Base-by-base conservation (phyloP, 2,888 invertebrate species). In the Hypolimnas misippus region DNA sequence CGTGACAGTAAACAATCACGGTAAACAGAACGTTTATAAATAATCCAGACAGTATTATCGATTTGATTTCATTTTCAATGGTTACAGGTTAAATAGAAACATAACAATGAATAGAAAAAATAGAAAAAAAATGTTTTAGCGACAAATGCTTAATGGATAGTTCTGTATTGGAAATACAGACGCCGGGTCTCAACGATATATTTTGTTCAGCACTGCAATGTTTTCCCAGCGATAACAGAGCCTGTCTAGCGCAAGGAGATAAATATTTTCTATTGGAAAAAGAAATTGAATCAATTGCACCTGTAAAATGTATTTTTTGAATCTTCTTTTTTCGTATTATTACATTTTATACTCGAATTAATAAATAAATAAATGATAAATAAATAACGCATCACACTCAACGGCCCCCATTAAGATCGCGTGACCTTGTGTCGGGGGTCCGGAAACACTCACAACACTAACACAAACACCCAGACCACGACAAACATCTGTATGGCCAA, bases 141-240 rank as follows among this genome's bases (percentile, higher is more conserved):
- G 10, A 14, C 40, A 21, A 52, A 51, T 40, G 19, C 14, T 51
- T 44, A 42, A 16, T 7, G 16, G 52, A 53, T 35, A 59, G 33
- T 59, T 35, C n/a, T 38, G 31, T 55, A 56, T 10, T 55, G 40
- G 40, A 51, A 50, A 42, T 16, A 51, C 68, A 69, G 69, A 69
- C 68, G 70, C 54, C 62, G 54, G 67, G 58, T 68, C 57, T 61
- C 56, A 62, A 67, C 63, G 65, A 69, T 70, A 68, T 70, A 71
- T 69, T 71, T 71, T 65, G 62, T 51, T 50, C 63, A 65, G 59
- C 58, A 56, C 33, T 63, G 57, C 60, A 63, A 62, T 67, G 66
- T 67, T 68, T 68, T 70, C 63, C 57, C 63, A 57, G 40, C 63
- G 69, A 66, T 70, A 69, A 68, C 66, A 64, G 66, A 55, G 60